Conservation (phyloP, 2,797 vertebrate genomes). For the Schizothorax lantsangensis region DNA sequence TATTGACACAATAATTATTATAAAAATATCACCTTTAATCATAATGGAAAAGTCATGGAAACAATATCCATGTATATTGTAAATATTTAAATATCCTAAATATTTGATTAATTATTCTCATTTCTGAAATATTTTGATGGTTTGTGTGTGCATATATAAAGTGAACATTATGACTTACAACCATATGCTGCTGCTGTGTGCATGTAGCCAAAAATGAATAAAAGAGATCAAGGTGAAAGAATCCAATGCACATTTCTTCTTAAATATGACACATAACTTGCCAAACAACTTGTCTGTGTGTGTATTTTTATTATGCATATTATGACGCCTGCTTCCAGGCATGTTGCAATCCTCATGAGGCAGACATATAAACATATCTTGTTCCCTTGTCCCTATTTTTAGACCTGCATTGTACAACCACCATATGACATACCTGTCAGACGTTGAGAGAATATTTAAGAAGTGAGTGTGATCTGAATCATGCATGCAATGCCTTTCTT, state of each 20-base stretch:
- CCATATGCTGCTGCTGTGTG: background rate
- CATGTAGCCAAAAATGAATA: background rate
- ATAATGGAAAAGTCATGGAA: background rate
- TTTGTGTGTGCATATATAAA: background rate
- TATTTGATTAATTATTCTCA: background rate
- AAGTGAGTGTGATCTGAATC: background rate
- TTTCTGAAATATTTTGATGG: background rate
- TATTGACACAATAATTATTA: background rate
- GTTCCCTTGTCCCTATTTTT: background rate
- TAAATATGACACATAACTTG: background rate
- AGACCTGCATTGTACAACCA: background rate
- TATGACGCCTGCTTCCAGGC: background rate
- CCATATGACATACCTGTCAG: constrained; percentile 4
- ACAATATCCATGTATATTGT: too few species aligned
- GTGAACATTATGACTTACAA: background rate
- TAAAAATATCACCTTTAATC: background rate
- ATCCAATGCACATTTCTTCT: background rate
- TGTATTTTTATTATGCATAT: background rate
- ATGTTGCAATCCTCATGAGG: constrained; percentile 4
- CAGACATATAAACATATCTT: background rate
- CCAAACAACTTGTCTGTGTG: background rate
- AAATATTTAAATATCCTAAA: background rate
- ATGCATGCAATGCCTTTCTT: background rate
- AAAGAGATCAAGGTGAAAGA: background rate
- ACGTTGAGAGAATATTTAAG: background rate